Percentiles rank a stretch among this genome's conserved stretches.
phyloP scores from a whole-genome alignment of 2,797 vertebrate species.

The Cebuella pygmaea region DNA sequence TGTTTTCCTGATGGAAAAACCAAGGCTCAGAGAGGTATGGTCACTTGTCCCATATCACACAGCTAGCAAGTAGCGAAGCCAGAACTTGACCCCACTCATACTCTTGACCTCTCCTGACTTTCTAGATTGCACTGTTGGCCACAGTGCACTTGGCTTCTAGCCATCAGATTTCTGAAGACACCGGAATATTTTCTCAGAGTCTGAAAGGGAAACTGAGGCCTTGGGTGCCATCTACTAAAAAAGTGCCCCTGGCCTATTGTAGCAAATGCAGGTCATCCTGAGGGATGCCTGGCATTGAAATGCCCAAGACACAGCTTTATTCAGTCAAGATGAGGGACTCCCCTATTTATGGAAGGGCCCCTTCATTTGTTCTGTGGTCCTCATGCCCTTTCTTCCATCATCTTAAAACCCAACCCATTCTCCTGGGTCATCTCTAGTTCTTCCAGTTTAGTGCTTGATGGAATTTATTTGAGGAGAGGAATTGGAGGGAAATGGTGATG shows the following conservation, averaged over 20 bases:
- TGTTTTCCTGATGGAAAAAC: background rate
- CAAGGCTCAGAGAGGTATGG: background rate
- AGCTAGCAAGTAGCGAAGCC: background rate
- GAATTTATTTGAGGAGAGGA: background rate
- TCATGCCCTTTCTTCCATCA: background rate
- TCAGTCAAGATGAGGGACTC: background rate
- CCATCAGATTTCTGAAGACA: background rate
- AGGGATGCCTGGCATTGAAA: background rate
- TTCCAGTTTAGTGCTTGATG: background rate
- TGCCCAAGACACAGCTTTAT: background rate
- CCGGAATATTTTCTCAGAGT: background rate
- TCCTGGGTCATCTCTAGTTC: too few relatives aligned
- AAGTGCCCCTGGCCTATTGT: background rate
- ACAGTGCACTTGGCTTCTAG: background rate
- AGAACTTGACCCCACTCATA: background rate
- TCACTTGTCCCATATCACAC: background rate
- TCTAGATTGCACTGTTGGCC: background rate
- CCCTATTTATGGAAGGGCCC: rapidly evolving
- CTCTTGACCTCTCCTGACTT: background rate
- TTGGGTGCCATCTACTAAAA: background rate
- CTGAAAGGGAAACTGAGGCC: background rate
- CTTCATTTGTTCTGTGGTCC: background rate
- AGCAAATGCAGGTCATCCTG: background rate
- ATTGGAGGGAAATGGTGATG: background rate
- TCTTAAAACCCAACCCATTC: background rate